These are phyloP conservation scores for Diorhabda elongata DNA, from an alignment of 1,140 invertebrate species.

Conservation along the genomic window DNA sequence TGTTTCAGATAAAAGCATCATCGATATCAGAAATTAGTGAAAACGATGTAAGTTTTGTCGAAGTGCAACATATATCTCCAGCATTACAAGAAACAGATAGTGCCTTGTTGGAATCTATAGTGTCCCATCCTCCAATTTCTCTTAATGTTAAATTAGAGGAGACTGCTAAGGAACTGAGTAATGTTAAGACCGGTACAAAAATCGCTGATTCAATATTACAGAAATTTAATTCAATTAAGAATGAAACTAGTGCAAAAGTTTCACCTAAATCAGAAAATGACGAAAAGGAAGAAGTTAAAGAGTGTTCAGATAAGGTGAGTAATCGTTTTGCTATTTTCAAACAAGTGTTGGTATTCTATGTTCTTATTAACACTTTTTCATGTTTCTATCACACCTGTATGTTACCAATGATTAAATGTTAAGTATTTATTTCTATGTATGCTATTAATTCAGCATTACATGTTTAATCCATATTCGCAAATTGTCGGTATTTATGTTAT, in stretches of 20 bases:
- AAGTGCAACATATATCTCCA: constrained; percentile 38
- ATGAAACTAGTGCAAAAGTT: constrained; percentile 31
- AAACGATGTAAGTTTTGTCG: not conserved
- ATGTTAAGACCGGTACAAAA: constrained; percentile 41
- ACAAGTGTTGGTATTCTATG: too few relatives aligned
- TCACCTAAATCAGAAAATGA: constrained; percentile 11
- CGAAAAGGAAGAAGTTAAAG: constrained; percentile 26
- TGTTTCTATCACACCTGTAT: too few relatives aligned
- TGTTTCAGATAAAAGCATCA: too few relatives aligned
- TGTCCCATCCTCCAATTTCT: constrained; percentile 32
- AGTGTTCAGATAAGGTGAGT: not conserved
- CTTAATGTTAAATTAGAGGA: constrained; percentile 48
- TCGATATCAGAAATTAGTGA: too few relatives aligned
- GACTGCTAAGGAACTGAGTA: constrained; percentile 42
- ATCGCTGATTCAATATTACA: constrained; percentile 45
- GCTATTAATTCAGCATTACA: too few relatives aligned
- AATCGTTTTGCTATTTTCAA: not conserved
- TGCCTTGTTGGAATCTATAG: constrained; percentile 41
- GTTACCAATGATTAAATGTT: too few relatives aligned
- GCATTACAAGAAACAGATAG: constrained; percentile 46
- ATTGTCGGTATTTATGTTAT: too few relatives aligned
- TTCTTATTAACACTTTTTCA: too few relatives aligned
- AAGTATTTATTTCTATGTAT: too few relatives aligned
- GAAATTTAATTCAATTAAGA: constrained; percentile 44
- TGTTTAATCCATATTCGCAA: too few relatives aligned